A percentile compares a stretch with the other conserved stretches of the same genome.
Evolutionary conservation across 1,140 invertebrate species (phyloP).

Genomic region (Nylanderia fulva): DNA sequence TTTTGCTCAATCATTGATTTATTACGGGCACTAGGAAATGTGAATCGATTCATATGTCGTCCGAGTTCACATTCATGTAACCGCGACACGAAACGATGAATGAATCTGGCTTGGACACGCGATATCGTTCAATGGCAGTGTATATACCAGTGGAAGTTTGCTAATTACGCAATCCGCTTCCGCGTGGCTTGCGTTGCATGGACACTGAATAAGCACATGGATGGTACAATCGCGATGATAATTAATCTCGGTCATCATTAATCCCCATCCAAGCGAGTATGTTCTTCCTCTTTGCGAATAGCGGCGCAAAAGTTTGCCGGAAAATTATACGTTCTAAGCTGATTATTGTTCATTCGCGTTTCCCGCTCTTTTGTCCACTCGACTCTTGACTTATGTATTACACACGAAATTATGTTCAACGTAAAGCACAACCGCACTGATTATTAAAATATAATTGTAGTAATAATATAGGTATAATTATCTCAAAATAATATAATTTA

Average conservation of each 20-base stretch:
- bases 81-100: conserved; percentile 63
- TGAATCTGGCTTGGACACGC: conserved; percentile 60
- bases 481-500: neutral
- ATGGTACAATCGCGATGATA: conserved; percentile 53
- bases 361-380: conserved; percentile 50
- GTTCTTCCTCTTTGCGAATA: conserved; percentile 53
- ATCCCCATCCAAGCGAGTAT: conserved; percentile 42
- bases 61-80: neutral
- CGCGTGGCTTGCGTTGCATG: conserved; percentile 68
- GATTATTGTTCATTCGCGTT: conserved; percentile 44
- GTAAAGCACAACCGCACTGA: neutral
- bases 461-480: neutral
- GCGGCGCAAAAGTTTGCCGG: conserved; percentile 58
- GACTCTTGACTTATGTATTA: conserved; percentile 39
- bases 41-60: neutral
- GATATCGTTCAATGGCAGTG: conserved; percentile 63
- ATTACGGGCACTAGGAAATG: neutral
- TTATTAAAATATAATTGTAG: neutral
- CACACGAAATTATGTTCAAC: conserved; percentile 13
- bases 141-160: conserved; percentile 65
- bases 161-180: conserved; percentile 75
- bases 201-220: conserved; percentile 58
- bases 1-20: neutral
- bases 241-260: conserved; percentile 58
- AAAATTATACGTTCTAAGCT: conserved; percentile 54